Base-by-base conservation (phyloP, 92 coral and sea anemone species). In the Palythoa caribaeorum region DNA sequence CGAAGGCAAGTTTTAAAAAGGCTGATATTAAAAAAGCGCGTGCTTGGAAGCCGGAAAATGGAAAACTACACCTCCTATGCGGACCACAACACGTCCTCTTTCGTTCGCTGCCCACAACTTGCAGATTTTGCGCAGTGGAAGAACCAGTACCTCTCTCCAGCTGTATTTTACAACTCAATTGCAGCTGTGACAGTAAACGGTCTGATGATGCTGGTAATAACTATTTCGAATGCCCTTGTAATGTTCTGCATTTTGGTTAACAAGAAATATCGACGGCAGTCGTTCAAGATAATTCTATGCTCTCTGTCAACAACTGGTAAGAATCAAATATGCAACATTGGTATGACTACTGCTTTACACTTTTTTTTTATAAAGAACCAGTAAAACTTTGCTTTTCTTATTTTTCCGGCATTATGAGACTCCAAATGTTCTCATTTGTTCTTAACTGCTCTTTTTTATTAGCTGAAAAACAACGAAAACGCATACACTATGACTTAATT, bases 281-380 rank as follows among this genome's bases (percentile, higher is more conserved):
- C 71, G 8, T 63, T 63, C 28, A 63, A 17, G 71, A 63, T 63
- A 17, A 63, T 63, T 19, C n/a, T 63, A 4, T 28, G 16, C 9
- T 63, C 71, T 63, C 71, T 63, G 3, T 63, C 71, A n/a, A 17
- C 70, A 9, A 63, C 70, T 28, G 70, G 70, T 63, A 63, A 63
- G 70, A 17, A 5, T 17, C 35, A 40, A 40, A 40, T 40, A 28
- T 28, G 28, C 0, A 40, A 40, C 47, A 2, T 40, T 40, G 28
- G 28, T 28, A 28, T 28, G 28, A 28, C 28, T 28, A 28, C 28
- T 28, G 28, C 28, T 28, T 28, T 28, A 28, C 28, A 28, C 28
- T 28, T 28, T 28, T 28, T 28, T 28, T 28, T 28, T 28, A 28
- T 28, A 0, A 28, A 28, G 28, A 28, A 0, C 28, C 28, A 28